A percentile compares a stretch with the other conserved stretches of the same genome.
phyloP scores from a whole-genome alignment of 1,140 invertebrate species.

The Heterodera carotae region DNA sequence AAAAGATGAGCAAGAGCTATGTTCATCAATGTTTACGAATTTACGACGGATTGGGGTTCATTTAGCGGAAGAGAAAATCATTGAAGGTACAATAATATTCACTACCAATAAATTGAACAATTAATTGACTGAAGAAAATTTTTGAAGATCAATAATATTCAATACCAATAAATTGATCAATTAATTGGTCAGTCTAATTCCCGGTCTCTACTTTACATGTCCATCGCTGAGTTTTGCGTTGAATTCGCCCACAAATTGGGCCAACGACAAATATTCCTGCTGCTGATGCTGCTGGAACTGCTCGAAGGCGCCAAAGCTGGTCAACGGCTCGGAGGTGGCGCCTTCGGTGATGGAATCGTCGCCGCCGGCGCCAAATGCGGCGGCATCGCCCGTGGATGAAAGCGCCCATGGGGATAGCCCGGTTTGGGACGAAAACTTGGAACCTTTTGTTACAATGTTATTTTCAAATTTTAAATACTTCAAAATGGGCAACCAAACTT shows the following conservation, averaged over 20 bases:
- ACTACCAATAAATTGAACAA: no score
- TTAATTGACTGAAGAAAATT: no score
- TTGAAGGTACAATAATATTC: no score
- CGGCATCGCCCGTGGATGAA: neutral
- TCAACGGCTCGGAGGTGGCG: slow-evolving; percentile 35
- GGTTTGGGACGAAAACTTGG: neutral
- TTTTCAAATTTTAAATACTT: neutral
- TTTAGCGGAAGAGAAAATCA: no score
- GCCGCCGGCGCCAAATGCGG: slow-evolving; percentile 23
- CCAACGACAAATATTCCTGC: slow-evolving; percentile 37
- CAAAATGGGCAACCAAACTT: slow-evolving; percentile 10
- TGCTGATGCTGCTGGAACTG: slow-evolving; percentile 31
- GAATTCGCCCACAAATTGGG: slow-evolving; percentile 56
- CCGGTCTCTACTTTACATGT: no score
- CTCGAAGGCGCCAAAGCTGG: slow-evolving; percentile 33
- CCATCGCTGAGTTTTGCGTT: slow-evolving; percentile 33
- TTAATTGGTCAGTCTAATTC: no score
- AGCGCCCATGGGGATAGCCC: neutral
- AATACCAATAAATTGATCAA: no score
- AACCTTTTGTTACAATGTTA: neutral
- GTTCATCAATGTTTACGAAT: no score
- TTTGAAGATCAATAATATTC: no score
- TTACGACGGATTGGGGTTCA: no score
- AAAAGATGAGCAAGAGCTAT: no score
- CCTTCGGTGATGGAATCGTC: slow-evolving; percentile 13